These are phyloP conservation scores for Dipodomys stephensi DNA, from an alignment of 2,113 vertebrate genomes.

Conservation along the genomic window DNA sequence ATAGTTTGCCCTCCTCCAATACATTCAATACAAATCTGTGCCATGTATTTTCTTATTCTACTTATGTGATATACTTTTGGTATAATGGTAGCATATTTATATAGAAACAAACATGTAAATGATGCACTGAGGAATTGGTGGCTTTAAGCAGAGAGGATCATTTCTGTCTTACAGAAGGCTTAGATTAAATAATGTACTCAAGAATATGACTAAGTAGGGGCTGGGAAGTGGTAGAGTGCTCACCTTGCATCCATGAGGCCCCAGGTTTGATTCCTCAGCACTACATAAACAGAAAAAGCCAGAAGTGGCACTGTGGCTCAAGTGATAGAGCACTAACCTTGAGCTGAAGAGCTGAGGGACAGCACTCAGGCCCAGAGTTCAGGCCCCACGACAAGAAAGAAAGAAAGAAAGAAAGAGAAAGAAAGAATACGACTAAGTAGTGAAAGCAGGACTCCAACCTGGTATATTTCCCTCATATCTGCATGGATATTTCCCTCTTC, in stretches of 20 bases:
- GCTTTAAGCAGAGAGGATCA: not conserved
- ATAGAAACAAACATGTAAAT: not conserved
- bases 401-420: too few species aligned
- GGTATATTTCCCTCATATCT: not conserved
- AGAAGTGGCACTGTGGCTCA: too few species aligned
- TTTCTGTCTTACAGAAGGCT: slow-evolving; percentile 33
- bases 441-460: not conserved
- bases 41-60: not conserved
- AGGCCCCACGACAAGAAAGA: too few species aligned
- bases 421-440: not conserved
- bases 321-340: too few species aligned
- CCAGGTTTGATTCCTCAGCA: too few species aligned
- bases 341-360: too few species aligned
- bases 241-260: too few species aligned
- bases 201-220: not conserved
- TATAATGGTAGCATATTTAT: not conserved
- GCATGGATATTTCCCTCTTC: not conserved
- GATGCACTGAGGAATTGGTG: not conserved
- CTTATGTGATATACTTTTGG: not conserved
- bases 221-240: too few species aligned
- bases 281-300: too few species aligned
- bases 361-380: too few species aligned
- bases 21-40: not conserved
- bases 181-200: slow-evolving; percentile 3
- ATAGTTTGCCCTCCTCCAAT: not conserved